These are phyloP conservation scores for Araneus ventricosus DNA, from an alignment of 1,140 invertebrate genomes.

Conservation along the genomic window DNA sequence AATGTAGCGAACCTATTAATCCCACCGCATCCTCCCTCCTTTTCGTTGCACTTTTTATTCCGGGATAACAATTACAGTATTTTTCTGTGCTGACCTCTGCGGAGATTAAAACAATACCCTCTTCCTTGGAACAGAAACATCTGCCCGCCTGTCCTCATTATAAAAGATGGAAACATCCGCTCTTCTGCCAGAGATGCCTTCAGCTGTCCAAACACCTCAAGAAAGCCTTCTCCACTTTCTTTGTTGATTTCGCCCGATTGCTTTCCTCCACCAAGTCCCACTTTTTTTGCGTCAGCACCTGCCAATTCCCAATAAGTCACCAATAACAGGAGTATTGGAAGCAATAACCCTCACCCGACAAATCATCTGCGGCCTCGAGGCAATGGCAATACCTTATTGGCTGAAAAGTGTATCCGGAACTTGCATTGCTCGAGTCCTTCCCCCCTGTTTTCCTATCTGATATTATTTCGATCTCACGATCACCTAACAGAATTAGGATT, in stretches of 20 bases:
- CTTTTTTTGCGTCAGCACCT: conserved; percentile 30
- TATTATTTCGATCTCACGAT: background rate
- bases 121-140: conserved; percentile 38
- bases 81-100: conserved; percentile 9
- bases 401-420: background rate
- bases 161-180: conserved; percentile 29
- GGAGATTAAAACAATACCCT: conserved; percentile 64
- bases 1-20: background rate
- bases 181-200: background rate
- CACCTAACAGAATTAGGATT: conserved; percentile 27
- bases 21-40: background rate
- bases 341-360: conserved; percentile 28
- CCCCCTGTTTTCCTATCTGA: background rate
- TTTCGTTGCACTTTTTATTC: background rate
- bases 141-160: conserved; percentile 66
- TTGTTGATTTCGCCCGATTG: background rate
- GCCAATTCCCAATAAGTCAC: conserved; percentile 66
- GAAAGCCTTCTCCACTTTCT: conserved; percentile 30
- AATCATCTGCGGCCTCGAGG: conserved; percentile 43
- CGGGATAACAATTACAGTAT: conserved; percentile 53
- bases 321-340: conserved; percentile 52
- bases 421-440: background rate
- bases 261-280: background rate
- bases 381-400: conserved; percentile 12
- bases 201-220: conserved; percentile 69